These are phyloP conservation scores for Ellobius talpinus DNA, from an alignment of 2,113 vertebrate species.

Conservation along the genomic window DNA sequence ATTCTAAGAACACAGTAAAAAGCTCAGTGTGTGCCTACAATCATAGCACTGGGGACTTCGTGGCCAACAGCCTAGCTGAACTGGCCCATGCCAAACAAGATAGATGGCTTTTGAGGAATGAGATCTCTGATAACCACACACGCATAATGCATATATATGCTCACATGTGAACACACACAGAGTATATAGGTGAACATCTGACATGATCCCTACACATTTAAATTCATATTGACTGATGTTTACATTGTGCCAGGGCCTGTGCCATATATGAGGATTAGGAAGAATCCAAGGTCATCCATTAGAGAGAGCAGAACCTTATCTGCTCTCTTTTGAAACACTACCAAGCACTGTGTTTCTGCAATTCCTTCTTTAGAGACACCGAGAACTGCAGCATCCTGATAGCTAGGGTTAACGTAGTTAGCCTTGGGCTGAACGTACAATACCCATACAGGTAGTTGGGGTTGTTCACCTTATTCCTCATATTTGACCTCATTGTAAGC, in stretches of 20 bases:
- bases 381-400: neutral
- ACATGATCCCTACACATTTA: neutral
- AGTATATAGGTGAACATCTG: neutral
- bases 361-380: neutral
- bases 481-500: neutral
- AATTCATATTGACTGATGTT: neutral
- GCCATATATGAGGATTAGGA: neutral
- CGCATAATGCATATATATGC: neutral
- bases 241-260: neutral
- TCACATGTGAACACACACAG: neutral
- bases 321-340: neutral
- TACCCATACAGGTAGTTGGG: neutral
- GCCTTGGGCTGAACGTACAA: neutral
- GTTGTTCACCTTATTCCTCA: neutral
- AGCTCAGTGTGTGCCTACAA: neutral
- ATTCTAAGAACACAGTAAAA: neutral
- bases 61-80: too few species aligned
- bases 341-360: neutral
- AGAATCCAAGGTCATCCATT: neutral
- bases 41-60: neutral
- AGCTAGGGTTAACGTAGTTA: neutral
- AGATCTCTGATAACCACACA: neutral
- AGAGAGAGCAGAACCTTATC: neutral
- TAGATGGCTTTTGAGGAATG: neutral
- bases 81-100: neutral